Percentiles rank a stretch among this genome's conserved stretches.
phyloP scores from a whole-genome alignment of 2,113 vertebrate species.

The Leptosomus discolor region DNA sequence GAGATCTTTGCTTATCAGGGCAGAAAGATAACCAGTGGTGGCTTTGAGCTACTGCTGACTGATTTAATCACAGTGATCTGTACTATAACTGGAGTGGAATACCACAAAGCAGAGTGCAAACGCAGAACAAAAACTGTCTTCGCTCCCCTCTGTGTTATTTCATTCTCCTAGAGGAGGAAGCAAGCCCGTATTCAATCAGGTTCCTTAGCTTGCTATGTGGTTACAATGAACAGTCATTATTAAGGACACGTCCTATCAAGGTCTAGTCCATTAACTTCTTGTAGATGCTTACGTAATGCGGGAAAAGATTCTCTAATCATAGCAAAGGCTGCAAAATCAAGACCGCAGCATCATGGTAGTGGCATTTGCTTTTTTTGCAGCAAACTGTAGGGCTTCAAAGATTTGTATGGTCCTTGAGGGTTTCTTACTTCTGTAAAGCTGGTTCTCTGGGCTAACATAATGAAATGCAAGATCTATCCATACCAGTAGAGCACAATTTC shows the following conservation, averaged over 20 bases:
- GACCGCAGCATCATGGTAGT: accelerated
- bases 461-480: neutral
- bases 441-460: neutral
- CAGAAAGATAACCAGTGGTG: slow-evolving; percentile 70
- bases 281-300: neutral
- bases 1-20: slow-evolving; percentile 69
- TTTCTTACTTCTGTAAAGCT: neutral
- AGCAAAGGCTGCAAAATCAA: neutral
- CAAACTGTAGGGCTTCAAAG: neutral
- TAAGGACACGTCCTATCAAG: neutral
- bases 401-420: neutral
- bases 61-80: slow-evolving; percentile 63
- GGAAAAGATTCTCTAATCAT: neutral
- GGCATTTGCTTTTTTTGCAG: neutral
- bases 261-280: neutral
- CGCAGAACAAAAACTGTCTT: neutral
- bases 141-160: neutral
- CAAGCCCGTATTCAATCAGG: neutral
- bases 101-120: slow-evolving; percentile 4
- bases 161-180: neutral
- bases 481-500: neutral
- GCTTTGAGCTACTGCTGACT: slow-evolving; percentile 72
- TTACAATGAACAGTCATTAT: neutral
- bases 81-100: slow-evolving; percentile 51
- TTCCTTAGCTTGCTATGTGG: accelerated